Conservation (phyloP, 1,140 invertebrate genomes). For the Subanguina moxae region DNA sequence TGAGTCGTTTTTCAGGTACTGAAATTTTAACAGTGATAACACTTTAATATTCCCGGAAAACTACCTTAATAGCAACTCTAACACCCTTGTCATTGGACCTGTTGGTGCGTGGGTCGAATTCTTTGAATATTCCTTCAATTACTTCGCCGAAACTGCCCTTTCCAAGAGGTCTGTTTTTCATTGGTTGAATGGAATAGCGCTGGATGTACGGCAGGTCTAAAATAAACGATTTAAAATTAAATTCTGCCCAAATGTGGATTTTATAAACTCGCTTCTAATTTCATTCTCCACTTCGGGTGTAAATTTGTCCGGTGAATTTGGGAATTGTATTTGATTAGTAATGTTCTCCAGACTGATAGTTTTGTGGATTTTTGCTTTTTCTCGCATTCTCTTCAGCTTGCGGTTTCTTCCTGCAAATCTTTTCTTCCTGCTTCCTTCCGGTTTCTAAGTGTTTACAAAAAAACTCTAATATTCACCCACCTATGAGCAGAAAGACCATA, state of each 20-base stretch:
- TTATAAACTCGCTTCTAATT: constrained; percentile 40
- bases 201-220: constrained; percentile 42
- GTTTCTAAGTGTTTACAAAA: too few relatives aligned
- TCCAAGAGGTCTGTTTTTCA: constrained; percentile 69
- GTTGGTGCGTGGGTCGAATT: constrained; percentile 41
- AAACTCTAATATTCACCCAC: not conserved
- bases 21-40: constrained; percentile 14
- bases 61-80: constrained; percentile 79
- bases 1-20: constrained; percentile 71
- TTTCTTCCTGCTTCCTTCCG: too few relatives aligned
- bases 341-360: constrained; percentile 41
- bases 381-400: constrained; percentile 23
- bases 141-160: constrained; percentile 96
- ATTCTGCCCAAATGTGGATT: too few relatives aligned
- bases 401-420: not conserved
- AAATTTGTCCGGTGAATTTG: constrained; percentile 25
- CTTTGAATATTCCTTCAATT: constrained; percentile 71
- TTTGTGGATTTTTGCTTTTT: constrained; percentile 42
- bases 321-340: constrained; percentile 33
- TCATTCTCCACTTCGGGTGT: constrained; percentile 46
- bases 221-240: too few relatives aligned
- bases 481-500: constrained; percentile 15
- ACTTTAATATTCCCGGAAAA: constrained; percentile 6
- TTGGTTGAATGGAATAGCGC: constrained; percentile 18
- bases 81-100: constrained; percentile 63